phyloP scores from a whole-genome alignment of 1,140 invertebrate genomes.

The Ooceraea biroi region DNA sequence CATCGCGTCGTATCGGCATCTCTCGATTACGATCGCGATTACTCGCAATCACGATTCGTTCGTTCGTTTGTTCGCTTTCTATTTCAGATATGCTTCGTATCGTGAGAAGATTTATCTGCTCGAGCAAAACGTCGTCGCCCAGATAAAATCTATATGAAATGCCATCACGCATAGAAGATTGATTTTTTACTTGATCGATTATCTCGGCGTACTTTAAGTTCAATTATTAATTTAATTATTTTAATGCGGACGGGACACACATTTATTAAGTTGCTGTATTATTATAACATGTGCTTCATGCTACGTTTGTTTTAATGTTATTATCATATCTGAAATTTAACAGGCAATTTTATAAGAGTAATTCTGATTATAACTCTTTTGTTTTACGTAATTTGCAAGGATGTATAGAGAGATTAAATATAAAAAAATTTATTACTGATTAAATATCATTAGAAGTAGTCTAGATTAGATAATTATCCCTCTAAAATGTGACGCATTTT shows the following conservation, averaged over 20 bases:
- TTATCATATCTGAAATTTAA: neutral
- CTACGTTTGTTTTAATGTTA: neutral
- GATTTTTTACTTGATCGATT: constrained; percentile 17
- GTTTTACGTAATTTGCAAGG: neutral
- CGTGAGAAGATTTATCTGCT: constrained; percentile 36
- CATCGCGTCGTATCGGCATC: constrained; percentile 39
- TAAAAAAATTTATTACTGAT: too few relatives aligned
- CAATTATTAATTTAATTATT: constrained; percentile 1
- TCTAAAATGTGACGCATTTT: neutral
- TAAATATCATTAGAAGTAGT: too few relatives aligned
- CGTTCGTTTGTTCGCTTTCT: constrained; percentile 30
- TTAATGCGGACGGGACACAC: neutral
- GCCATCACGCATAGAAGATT: constrained; percentile 19
- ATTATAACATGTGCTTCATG: neutral
- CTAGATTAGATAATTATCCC: too few relatives aligned
- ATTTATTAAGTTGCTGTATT: neutral
- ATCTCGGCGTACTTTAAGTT: neutral
- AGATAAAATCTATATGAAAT: constrained; percentile 48
- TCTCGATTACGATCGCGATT: constrained; percentile 54
- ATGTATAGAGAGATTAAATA: too few relatives aligned
- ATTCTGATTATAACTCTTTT: neutral
- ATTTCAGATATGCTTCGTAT: constrained; percentile 15
- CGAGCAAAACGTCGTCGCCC: constrained; percentile 15
- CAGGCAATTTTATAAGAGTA: neutral
- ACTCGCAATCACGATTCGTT: constrained; percentile 54